Conservation (phyloP, 2,113 vertebrate genomes). For the Salvelinus alpinus region DNA sequence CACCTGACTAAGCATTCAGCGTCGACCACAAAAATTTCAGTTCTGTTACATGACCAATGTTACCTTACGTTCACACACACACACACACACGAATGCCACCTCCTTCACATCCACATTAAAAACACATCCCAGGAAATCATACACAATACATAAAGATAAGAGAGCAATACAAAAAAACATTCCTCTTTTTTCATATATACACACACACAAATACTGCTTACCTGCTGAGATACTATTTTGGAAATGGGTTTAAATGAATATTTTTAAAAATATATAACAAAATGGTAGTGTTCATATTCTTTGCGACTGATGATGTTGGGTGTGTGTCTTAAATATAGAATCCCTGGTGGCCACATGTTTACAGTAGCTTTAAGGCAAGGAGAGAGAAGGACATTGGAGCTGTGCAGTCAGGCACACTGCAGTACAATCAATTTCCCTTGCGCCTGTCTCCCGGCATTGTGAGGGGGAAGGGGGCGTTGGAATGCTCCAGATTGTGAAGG, state of each 20-base stretch:
- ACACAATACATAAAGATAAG: slow-evolving; percentile 9
- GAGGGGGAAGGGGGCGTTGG: not conserved
- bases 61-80: slow-evolving; percentile 28
- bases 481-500: not conserved
- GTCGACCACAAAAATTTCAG: slow-evolving; percentile 31
- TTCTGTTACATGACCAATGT: slow-evolving; percentile 45
- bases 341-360: slow-evolving; percentile 1
- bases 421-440: slow-evolving; percentile 36
- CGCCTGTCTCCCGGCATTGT: slow-evolving; percentile 8
- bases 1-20: slow-evolving; percentile 8
- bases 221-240: slow-evolving; percentile 10
- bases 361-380: slow-evolving; percentile 20
- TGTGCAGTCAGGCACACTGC: slow-evolving; percentile 12
- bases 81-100: not conserved
- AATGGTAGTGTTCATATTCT: not conserved
- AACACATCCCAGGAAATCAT: not conserved
- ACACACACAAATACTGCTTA: slow-evolving; percentile 14
- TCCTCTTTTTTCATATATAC: not conserved
- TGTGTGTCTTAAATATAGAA: not conserved
- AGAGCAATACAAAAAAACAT: not conserved
- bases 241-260: not conserved
- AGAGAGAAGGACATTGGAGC: not conserved
- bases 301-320: not conserved
- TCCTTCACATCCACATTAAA: not conserved
- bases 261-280: not conserved